Conservation (phyloP, 1,140 invertebrate species). For the Diorhabda elongata region DNA sequence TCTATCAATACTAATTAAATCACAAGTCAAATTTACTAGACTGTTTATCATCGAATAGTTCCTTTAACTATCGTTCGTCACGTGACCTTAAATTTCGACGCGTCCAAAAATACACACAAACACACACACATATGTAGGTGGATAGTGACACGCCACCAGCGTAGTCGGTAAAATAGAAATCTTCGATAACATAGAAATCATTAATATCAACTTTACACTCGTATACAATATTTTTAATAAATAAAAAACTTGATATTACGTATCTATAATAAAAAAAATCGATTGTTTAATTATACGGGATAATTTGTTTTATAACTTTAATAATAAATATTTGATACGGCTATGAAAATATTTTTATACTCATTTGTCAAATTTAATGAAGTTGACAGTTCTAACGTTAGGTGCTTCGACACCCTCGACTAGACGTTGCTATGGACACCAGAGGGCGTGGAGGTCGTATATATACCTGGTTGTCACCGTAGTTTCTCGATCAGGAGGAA, state of each 20-base stretch:
- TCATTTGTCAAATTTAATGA: conserved; percentile 45
- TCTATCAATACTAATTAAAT: conserved; percentile 25
- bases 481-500: too few species aligned
- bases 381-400: conserved; percentile 40
- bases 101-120: conserved; percentile 27
- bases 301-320: too few species aligned
- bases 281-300: too few species aligned
- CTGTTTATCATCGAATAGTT: conserved; percentile 13
- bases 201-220: too few species aligned
- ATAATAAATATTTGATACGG: too few species aligned
- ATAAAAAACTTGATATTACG: too few species aligned
- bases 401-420: conserved; percentile 38
- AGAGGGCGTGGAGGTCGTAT: conserved; percentile 31
- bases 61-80: conserved; percentile 17
- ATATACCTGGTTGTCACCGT: conserved; percentile 39
- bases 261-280: too few species aligned
- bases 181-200: too few species aligned
- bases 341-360: conserved; percentile 38
- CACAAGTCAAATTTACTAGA: conserved; percentile 13
- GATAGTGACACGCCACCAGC: too few species aligned
- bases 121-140: too few species aligned
- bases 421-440: conserved; percentile 40
- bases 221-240: too few species aligned
- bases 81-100: conserved; percentile 11
- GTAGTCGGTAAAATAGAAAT: too few species aligned